These are phyloP conservation scores for Paradisaea rubra DNA, from an alignment of 2,113 vertebrate genomes.

Conservation along the genomic window DNA sequence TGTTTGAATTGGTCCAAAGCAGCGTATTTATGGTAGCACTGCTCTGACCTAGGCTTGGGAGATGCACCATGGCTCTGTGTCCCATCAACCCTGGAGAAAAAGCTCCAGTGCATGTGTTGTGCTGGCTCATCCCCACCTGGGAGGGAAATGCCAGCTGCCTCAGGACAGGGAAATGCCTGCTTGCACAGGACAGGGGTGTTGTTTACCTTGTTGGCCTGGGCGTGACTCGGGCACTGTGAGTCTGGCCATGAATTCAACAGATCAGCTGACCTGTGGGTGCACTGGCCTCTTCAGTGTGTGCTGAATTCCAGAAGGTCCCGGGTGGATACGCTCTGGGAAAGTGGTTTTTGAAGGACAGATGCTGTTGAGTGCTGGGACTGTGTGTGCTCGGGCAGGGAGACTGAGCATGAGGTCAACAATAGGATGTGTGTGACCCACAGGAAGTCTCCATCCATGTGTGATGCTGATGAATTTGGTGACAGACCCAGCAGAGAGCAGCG, in stretches of 20 bases:
- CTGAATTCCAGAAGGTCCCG: background rate
- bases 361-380: background rate
- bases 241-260: background rate
- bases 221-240: rapidly evolving
- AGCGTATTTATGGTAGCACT: background rate
- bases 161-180: no score
- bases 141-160: background rate
- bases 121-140: background rate
- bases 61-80: background rate
- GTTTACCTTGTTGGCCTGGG: background rate
- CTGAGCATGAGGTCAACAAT: background rate
- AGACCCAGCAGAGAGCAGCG: background rate
- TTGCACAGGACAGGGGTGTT: background rate
- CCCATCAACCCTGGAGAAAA: background rate
- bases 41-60: background rate
- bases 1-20: background rate
- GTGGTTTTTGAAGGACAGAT: background rate
- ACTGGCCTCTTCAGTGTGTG: rapidly evolving
- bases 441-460: background rate
- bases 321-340: background rate
- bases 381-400: background rate
- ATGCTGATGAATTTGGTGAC: background rate
- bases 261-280: rapidly evolving
- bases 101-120: background rate
- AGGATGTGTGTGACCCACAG: background rate